Percentiles rank a stretch among this genome's conserved stretches.
These are phyloP conservation scores for Meteorus colon DNA, from an alignment of 2,888 invertebrate genomes.

Conservation along the genomic window DNA sequence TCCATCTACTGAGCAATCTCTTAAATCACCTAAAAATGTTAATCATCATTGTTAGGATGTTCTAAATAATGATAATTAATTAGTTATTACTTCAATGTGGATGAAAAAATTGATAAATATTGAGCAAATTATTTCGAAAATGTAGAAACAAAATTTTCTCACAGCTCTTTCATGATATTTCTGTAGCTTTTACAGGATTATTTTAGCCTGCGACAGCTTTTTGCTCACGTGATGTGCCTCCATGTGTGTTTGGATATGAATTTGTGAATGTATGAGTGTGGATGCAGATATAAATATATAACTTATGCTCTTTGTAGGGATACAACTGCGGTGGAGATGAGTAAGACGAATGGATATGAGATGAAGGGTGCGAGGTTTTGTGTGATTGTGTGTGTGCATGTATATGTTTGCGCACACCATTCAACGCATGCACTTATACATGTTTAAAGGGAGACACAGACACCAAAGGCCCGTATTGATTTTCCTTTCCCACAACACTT, in stretches of 20 bases:
- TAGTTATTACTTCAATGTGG: too few species aligned
- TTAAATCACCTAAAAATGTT: too few species aligned
- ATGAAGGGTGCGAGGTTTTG: constrained; percentile 20
- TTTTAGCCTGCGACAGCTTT: constrained; percentile 19
- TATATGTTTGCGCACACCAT: constrained; percentile 19
- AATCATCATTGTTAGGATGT: too few species aligned
- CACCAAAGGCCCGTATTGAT: constrained; percentile 51
- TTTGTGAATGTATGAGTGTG: background rate
- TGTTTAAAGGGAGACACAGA: constrained; percentile 46
- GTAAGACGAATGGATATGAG: constrained; percentile 9
- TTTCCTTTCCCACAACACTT: constrained; percentile 46
- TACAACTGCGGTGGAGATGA: too few species aligned
- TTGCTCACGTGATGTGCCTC: background rate
- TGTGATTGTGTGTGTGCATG: constrained; percentile 7
- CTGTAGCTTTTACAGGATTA: constrained; percentile 3
- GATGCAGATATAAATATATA: constrained; percentile 12
- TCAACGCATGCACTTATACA: constrained; percentile 18
- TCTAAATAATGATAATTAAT: too few species aligned
- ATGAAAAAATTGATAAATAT: too few species aligned
- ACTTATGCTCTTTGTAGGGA: too few species aligned
- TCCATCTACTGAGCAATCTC: background rate
- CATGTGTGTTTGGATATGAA: background rate
- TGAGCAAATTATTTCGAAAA: background rate
- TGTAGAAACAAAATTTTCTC: too few species aligned
- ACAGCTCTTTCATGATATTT: too few species aligned